Conservation (phyloP, 2,888 invertebrate genomes). For the Cynaeus angustus region DNA sequence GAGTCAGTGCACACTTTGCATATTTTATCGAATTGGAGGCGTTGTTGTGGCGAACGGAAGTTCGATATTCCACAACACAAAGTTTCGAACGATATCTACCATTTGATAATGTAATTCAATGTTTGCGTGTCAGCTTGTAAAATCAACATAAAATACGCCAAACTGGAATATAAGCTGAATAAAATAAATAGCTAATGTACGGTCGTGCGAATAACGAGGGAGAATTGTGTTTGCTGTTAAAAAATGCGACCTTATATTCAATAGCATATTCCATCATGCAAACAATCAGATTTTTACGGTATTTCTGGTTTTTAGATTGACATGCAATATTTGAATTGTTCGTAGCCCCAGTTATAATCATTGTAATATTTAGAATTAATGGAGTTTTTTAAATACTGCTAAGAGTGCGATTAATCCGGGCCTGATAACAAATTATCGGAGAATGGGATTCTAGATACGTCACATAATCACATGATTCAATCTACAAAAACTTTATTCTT, state of each 20-base stretch:
- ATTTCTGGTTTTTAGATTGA: neutral
- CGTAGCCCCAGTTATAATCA: no score
- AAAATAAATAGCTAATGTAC: slow-evolving; percentile 23
- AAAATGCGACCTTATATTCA: slow-evolving; percentile 7
- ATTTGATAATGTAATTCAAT: slow-evolving; percentile 43
- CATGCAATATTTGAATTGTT: no score
- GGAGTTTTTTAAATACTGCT: no score
- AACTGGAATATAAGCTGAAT: slow-evolving; percentile 19
- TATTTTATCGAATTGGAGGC: slow-evolving; percentile 29
- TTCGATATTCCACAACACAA: slow-evolving; percentile 34
- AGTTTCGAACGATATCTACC: slow-evolving; percentile 34
- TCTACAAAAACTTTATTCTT: no score
- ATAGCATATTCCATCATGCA: slow-evolving; percentile 1
- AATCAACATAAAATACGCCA: slow-evolving; percentile 40
- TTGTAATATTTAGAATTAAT: no score
- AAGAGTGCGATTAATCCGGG: no score
- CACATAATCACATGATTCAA: no score
- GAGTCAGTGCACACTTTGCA: slow-evolving; percentile 6
- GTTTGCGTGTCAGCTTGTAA: slow-evolving; percentile 40
- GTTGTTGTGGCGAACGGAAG: slow-evolving; percentile 35
- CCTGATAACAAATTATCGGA: no score
- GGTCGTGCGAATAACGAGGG: slow-evolving; percentile 10
- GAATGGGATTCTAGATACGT: no score
- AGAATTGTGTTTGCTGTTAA: neutral
- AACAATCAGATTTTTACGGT: slow-evolving; percentile 3